These are phyloP conservation scores for Sakesphorus luctuosus DNA, from an alignment of 2,113 vertebrate species.

Conservation along the genomic window DNA sequence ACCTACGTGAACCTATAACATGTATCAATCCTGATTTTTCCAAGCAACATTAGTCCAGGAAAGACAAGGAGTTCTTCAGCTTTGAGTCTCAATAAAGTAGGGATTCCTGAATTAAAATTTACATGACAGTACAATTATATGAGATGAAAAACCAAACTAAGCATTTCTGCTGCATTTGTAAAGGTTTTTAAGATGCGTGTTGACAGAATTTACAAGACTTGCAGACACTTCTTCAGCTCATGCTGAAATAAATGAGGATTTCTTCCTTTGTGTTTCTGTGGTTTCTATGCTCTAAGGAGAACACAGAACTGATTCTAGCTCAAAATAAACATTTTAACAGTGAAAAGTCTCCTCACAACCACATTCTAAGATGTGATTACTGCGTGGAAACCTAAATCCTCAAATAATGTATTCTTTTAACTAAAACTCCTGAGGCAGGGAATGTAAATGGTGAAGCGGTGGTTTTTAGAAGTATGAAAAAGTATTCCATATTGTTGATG, in stretches of 20 bases:
- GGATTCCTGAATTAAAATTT: neutral
- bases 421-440: neutral
- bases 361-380: neutral
- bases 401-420: neutral
- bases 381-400: neutral
- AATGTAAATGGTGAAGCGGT: neutral
- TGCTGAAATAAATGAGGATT: neutral
- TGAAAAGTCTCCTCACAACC: neutral
- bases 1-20: too few species aligned
- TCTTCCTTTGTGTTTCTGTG: neutral
- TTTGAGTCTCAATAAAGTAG: neutral
- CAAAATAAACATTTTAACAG: neutral
- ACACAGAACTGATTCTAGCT: neutral
- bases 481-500: neutral
- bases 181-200: neutral
- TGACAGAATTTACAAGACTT: neutral
- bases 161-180: neutral
- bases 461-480: neutral
- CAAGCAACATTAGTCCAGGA: accelerated
- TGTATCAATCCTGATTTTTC: neutral
- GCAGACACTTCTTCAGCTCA: neutral
- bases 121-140: neutral
- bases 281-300: neutral
- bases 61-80: neutral
- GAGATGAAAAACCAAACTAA: neutral